phyloP scores from a whole-genome alignment of 2,888 invertebrate species.

The Celastrina argiolus region DNA sequence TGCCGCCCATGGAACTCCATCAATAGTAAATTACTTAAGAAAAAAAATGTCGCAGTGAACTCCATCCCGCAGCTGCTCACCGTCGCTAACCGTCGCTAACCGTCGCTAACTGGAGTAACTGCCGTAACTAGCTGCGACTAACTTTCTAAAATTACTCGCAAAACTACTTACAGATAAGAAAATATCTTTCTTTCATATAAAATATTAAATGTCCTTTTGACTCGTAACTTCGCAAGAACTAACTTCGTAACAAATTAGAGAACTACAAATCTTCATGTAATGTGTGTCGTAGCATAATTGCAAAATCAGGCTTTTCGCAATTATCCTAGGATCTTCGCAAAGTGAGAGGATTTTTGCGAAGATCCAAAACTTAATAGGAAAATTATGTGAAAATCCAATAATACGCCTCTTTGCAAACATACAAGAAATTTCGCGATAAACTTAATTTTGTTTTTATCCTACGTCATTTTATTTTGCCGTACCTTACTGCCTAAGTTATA shows the following conservation, averaged over 20 bases:
- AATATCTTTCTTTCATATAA: neutral
- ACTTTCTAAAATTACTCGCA: neutral
- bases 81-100: too few species aligned
- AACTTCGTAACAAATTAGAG: neutral
- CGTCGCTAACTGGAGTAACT: neutral
- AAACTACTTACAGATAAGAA: constrained; percentile 12
- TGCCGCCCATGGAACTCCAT: neutral
- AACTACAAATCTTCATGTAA: neutral
- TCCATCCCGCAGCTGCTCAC: neutral
- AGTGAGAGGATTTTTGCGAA: too few species aligned
- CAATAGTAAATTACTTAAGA: neutral
- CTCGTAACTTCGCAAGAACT: neutral
- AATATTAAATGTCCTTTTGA: neutral
- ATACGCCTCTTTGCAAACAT: too few species aligned
- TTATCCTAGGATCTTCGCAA: too few species aligned
- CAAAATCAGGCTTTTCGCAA: too few species aligned
- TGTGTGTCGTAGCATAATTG: neutral
- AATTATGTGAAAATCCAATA: too few species aligned
- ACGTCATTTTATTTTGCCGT: too few species aligned
- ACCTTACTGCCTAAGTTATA: too few species aligned
- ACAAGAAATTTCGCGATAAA: too few species aligned
- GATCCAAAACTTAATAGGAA: too few species aligned
- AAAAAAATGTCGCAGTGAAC: neutral
- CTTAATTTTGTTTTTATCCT: too few species aligned
- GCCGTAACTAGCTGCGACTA: neutral